Conservation (phyloP, 2,113 vertebrate species). For the Ophthalmolycus amberensis region DNA sequence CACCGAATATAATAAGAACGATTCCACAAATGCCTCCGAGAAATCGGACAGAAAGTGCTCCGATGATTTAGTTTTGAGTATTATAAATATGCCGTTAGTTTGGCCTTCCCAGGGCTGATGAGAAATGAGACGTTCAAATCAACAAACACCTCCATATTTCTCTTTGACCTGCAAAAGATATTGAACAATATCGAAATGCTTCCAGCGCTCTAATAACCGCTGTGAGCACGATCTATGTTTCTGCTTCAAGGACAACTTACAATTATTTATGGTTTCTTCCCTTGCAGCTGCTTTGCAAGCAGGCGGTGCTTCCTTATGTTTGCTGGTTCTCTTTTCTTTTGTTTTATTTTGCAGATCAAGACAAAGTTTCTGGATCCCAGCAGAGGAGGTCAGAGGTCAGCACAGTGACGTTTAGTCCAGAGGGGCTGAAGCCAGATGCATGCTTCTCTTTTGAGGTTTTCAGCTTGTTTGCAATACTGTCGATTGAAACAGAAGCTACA, state of each 20-base stretch:
- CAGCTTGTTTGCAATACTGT: neutral
- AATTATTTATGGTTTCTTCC: slow-evolving; percentile 32
- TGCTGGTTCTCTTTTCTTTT: slow-evolving; percentile 5
- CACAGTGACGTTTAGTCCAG: neutral
- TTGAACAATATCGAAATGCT: slow-evolving; percentile 20
- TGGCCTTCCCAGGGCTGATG: neutral
- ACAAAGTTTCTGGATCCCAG: slow-evolving; percentile 19
- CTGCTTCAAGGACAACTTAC: slow-evolving; percentile 53
- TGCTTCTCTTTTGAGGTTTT: neutral
- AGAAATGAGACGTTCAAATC: neutral
- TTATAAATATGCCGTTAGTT: neutral
- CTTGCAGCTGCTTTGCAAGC: slow-evolving; percentile 46
- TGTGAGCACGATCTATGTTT: slow-evolving; percentile 56
- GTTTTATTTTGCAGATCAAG: slow-evolving; percentile 28
- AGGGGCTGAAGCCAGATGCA: neutral
- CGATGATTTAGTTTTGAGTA: neutral
- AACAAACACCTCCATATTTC: neutral
- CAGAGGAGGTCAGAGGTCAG: slow-evolving; percentile 7
- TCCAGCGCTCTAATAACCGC: slow-evolving; percentile 30
- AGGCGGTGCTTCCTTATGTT: neutral
- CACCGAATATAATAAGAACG: neutral
- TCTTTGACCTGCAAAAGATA: slow-evolving; percentile 17
- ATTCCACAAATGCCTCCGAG: neutral
- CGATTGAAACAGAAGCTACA: neutral
- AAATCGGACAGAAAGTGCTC: neutral